These are phyloP conservation scores for Zoanthus sansibaricus DNA, from an alignment of 92 coral and sea anemone species.

Conservation along the genomic window DNA sequence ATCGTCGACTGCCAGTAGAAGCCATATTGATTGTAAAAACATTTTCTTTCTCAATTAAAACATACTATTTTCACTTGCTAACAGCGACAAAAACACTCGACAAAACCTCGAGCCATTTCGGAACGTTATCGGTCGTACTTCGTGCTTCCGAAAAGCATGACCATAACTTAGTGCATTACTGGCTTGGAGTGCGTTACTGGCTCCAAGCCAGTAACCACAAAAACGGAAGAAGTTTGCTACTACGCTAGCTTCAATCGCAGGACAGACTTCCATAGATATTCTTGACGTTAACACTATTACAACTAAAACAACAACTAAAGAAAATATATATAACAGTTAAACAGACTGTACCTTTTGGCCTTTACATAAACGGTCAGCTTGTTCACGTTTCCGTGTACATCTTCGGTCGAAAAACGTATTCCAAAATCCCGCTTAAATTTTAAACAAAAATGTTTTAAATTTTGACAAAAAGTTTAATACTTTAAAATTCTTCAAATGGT, in stretches of 20 bases:
- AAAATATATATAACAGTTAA: not conserved
- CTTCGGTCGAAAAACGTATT: slow-evolving; percentile 11
- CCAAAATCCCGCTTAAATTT: slow-evolving; percentile 18
- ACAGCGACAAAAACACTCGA: too few relatives aligned
- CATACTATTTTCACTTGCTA: too few relatives aligned
- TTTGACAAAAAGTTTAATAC: not conserved
- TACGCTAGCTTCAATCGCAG: not conserved
- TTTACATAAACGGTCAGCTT: not conserved
- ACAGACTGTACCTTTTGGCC: slow-evolving; percentile 17
- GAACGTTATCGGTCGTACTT: too few relatives aligned
- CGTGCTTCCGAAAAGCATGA: too few relatives aligned
- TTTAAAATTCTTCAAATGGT: not conserved
- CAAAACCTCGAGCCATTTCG: too few relatives aligned
- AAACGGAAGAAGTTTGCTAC: slow-evolving; percentile 9
- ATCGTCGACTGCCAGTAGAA: too few relatives aligned
- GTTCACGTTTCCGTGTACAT: slow-evolving; percentile 18
- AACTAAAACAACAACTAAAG: not conserved
- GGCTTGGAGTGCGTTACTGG: too few relatives aligned
- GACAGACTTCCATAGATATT: not conserved
- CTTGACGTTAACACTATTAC: not conserved
- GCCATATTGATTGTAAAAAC: too few relatives aligned
- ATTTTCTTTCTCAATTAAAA: too few relatives aligned
- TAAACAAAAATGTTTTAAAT: not conserved
- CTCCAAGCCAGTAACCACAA: not conserved
- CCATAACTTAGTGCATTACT: too few relatives aligned